A percentile compares a stretch with the other conserved stretches of the same genome.
phyloP scores from a whole-genome alignment of 2,888 invertebrate genomes.

The Tuta absoluta region DNA sequence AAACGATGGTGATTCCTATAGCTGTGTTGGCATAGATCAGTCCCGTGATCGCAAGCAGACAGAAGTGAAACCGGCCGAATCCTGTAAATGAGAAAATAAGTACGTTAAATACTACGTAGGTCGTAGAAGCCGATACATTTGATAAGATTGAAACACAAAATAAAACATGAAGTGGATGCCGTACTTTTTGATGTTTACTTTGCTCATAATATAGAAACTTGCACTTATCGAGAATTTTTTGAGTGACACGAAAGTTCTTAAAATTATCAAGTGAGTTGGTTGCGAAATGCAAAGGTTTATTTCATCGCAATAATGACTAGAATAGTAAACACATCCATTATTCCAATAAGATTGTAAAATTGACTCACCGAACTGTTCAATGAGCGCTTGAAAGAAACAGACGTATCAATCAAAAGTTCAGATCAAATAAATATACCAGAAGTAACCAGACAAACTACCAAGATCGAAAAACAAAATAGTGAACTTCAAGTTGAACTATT shows the following conservation, averaged over 20 bases:
- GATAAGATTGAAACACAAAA: no score
- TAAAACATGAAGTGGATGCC: no score
- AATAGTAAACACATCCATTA: constrained; percentile 3
- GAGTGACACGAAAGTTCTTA: no score
- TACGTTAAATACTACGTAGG: neutral
- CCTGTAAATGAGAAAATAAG: constrained; percentile 71
- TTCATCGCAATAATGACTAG: neutral
- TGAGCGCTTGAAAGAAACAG: neutral
- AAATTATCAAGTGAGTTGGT: neutral
- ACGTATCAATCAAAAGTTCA: no score
- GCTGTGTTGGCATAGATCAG: constrained; percentile 92
- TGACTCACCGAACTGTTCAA: constrained; percentile 20
- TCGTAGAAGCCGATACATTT: no score
- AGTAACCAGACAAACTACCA: no score
- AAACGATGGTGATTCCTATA: constrained; percentile 89
- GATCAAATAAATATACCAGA: no score
- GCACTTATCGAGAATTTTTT: no score
- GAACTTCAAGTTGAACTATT: no score
- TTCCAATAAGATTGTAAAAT: neutral
- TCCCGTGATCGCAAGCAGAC: constrained; percentile 87
- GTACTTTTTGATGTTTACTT: no score
- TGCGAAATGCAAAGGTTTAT: neutral
- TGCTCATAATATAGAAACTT: no score
- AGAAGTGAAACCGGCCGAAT: constrained; percentile 91
- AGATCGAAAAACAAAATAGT: no score